A percentile compares a stretch with the other conserved stretches of the same genome.
Evolutionary conservation across 2,113 vertebrate genomes (phyloP).

Genomic region (Entelurus aequoreus): DNA sequence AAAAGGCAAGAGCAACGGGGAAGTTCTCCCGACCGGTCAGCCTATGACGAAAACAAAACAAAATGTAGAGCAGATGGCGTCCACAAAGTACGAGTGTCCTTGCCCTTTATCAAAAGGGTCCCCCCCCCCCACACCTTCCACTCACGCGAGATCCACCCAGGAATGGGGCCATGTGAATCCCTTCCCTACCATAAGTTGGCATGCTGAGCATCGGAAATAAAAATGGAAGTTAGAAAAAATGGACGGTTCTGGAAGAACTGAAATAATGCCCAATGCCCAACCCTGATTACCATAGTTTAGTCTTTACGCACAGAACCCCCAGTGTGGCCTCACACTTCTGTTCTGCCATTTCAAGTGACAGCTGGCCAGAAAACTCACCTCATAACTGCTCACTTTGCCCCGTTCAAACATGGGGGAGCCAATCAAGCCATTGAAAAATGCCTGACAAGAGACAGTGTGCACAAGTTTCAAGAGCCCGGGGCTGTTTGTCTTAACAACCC

Average conservation of each 20-base stretch:
- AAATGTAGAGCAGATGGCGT: no score
- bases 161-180: no score
- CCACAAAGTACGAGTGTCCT: no score
- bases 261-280: slow-evolving; percentile 38
- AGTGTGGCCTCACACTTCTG: slow-evolving; percentile 35
- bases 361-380: slow-evolving; percentile 65
- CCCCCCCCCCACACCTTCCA: no score
- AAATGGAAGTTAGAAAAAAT: background rate
- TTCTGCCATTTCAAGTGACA: slow-evolving; percentile 59
- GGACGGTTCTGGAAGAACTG: slow-evolving; percentile 7
- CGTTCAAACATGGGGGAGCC: slow-evolving; percentile 51
- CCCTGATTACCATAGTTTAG: slow-evolving; percentile 46
- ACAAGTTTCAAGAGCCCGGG: slow-evolving; percentile 37
- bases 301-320: slow-evolving; percentile 33
- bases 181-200: no score
- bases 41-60: no score
- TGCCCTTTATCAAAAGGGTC: no score
- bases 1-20: no score
- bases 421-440: slow-evolving; percentile 15
- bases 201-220: no score
- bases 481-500: slow-evolving; percentile 43
- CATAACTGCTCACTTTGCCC: slow-evolving; percentile 45
- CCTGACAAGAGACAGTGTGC: slow-evolving; percentile 36
- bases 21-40: no score
- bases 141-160: no score